A percentile compares a stretch with the other conserved stretches of the same genome.
phyloP scores from a whole-genome alignment of 1,140 invertebrate genomes.

The Rhagoletis zephyria region DNA sequence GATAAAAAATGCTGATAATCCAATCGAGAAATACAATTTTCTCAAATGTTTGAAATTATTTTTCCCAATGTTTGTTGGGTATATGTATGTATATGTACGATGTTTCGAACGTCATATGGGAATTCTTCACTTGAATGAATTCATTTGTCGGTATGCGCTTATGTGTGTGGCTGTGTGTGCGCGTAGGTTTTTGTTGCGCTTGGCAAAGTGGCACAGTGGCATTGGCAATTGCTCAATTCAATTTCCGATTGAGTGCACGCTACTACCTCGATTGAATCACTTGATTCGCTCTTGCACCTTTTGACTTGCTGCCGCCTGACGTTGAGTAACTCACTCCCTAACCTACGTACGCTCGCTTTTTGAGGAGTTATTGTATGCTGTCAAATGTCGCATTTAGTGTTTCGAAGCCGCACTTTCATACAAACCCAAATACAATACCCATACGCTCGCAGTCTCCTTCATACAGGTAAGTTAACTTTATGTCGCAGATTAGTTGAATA shows the following conservation, averaged over 20 bases:
- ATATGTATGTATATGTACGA: neutral
- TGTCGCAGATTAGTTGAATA: conserved; percentile 28
- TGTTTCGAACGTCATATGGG: neutral
- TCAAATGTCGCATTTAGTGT: conserved; percentile 15
- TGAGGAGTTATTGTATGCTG: conserved; percentile 41
- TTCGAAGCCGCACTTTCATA: neutral
- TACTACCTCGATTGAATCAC: conserved; percentile 38
- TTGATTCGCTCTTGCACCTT: conserved; percentile 50
- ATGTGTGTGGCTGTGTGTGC: neutral
- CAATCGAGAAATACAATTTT: too few relatives aligned
- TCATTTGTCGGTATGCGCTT: neutral
- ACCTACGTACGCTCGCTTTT: neutral
- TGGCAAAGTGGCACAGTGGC: neutral
- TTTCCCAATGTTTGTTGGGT: too few relatives aligned
- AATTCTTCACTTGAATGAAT: conserved; percentile 8
- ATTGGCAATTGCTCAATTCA: conserved; percentile 45
- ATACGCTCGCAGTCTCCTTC: neutral
- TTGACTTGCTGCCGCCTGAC: conserved; percentile 25
- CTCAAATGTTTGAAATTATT: too few relatives aligned
- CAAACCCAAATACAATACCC: neutral
- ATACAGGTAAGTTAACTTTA: conserved; percentile 38
- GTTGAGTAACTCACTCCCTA: neutral
- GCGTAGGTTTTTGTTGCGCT: neutral
- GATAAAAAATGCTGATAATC: too few relatives aligned
- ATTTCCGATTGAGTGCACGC: conserved; percentile 54